Conservation (phyloP, 2,888 invertebrate species). For the Molanna angustata region DNA sequence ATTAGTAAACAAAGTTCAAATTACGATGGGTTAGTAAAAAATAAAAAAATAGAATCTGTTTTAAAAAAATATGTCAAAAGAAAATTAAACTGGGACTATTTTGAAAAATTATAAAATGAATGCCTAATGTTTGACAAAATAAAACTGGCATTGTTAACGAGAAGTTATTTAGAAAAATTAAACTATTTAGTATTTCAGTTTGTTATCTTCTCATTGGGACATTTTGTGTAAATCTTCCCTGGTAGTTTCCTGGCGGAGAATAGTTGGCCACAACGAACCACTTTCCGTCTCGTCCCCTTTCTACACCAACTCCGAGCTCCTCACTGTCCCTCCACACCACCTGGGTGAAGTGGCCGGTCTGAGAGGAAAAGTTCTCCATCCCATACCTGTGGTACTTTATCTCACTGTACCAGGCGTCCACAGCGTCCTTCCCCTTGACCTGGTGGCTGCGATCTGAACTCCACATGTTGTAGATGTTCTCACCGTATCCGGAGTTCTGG, state of each 20-base stretch:
- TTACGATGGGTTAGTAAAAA: too few relatives aligned
- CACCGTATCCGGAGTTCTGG: constrained; percentile 75
- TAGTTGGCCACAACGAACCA: constrained; percentile 89
- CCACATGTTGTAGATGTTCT: constrained; percentile 78
- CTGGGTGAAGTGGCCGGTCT: constrained; percentile 84
- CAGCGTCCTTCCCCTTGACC: constrained; percentile 68
- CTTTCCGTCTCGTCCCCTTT: constrained; percentile 68
- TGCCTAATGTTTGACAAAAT: too few relatives aligned
- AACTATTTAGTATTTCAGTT: too few relatives aligned
- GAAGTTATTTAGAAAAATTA: too few relatives aligned
- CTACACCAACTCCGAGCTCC: constrained; percentile 75
- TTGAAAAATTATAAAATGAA: too few relatives aligned
- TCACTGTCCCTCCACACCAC: constrained; percentile 75
- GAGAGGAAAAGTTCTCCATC: constrained; percentile 59
- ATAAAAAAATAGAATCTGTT: too few relatives aligned
- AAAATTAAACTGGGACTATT: too few relatives aligned
- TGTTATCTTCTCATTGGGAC: too few relatives aligned
- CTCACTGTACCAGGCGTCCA: constrained; percentile 79
- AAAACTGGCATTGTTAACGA: too few relatives aligned
- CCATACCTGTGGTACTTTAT: constrained; percentile 66
- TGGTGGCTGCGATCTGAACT: constrained; percentile 66
- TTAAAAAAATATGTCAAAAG: too few relatives aligned
- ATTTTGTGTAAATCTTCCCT: constrained; percentile 70
- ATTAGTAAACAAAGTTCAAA: too few relatives aligned
- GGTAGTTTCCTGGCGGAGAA: constrained; percentile 84